Evolutionary conservation across 2,797 vertebrate species (phyloP).

Genomic region (Cossypha polioptera): DNA sequence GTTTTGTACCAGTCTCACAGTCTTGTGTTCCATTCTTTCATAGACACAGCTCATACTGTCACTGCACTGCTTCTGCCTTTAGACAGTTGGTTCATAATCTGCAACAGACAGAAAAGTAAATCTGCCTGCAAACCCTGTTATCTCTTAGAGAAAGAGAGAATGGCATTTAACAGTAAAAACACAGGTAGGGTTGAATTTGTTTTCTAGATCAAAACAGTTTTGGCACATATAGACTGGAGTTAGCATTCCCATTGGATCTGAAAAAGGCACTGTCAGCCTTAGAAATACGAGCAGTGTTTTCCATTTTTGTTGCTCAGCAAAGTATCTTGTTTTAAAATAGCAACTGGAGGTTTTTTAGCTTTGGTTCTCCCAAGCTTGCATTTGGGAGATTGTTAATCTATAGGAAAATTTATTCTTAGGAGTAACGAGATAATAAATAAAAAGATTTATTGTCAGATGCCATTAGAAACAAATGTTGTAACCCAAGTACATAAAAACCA

Average conservation of each 20-base stretch:
- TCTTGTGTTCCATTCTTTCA: background rate
- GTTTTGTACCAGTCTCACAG: background rate
- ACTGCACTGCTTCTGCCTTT: background rate
- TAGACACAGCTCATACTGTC: background rate
- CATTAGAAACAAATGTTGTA: background rate
- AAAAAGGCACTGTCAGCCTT: background rate
- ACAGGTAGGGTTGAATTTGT: background rate
- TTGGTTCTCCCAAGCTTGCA: background rate
- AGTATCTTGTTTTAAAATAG: background rate
- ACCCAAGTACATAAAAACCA: background rate
- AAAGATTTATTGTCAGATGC: background rate
- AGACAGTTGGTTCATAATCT: background rate
- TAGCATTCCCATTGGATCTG: background rate
- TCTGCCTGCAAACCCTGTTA: background rate
- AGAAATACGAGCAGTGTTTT: background rate
- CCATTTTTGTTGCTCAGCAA: background rate
- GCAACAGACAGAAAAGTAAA: background rate
- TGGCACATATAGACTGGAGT: background rate
- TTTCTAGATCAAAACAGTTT: background rate
- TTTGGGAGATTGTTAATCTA: background rate
- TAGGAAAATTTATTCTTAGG: background rate
- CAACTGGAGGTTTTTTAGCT: background rate
- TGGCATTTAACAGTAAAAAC: background rate
- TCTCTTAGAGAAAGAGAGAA: background rate
- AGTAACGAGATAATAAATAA: background rate